phyloP scores from a whole-genome alignment of 2,113 vertebrate genomes.

The Pseudolaguvia tuberculata region DNA sequence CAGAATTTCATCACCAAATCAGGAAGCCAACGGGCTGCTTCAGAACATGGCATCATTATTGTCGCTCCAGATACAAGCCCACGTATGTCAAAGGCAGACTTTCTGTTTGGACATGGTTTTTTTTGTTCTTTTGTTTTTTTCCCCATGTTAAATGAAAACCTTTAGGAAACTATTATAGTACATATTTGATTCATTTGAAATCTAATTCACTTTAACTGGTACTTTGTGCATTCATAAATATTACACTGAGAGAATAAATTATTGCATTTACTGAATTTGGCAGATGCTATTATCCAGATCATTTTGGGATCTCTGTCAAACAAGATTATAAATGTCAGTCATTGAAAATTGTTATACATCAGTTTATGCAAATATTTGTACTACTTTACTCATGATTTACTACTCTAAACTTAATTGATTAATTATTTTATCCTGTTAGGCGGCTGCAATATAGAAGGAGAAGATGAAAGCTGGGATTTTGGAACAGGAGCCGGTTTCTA shows the following conservation, averaged over 20 bases:
- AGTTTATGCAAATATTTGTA: background rate
- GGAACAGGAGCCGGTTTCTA: slow-evolving; percentile 94
- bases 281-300: no score
- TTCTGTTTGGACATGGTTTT: background rate
- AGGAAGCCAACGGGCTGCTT: slow-evolving; percentile 80
- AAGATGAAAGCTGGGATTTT: slow-evolving; percentile 96
- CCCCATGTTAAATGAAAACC: no score
- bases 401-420: no score
- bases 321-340: no score
- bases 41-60: slow-evolving; percentile 82
- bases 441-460: slow-evolving; percentile 87
- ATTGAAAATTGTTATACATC: no score
- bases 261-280: no score
- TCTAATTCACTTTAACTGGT: background rate
- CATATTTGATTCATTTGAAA: background rate
- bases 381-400: no score
- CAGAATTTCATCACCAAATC: slow-evolving; percentile 95
- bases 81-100: slow-evolving; percentile 66
- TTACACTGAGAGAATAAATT: no score
- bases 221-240: background rate
- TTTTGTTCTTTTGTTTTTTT: no score
- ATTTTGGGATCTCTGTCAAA: no score
- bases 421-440: slow-evolving; percentile 61
- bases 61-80: slow-evolving; percentile 91
- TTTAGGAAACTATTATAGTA: background rate